phyloP scores from a whole-genome alignment of 2,888 invertebrate genomes.

The Folsomia candida region DNA sequence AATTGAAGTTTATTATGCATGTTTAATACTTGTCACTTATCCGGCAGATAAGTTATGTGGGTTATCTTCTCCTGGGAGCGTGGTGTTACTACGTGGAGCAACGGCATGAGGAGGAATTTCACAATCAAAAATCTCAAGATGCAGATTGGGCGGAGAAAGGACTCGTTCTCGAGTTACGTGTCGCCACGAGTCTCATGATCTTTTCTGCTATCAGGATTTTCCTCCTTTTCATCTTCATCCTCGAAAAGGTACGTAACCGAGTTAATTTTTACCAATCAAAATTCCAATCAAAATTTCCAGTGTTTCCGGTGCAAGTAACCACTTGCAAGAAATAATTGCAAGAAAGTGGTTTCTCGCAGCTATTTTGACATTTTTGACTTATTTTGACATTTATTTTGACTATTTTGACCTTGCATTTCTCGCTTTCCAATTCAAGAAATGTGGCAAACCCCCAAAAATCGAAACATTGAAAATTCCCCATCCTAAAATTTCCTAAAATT shows the following conservation, averaged over 20 bases:
- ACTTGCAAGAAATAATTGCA: too few relatives aligned
- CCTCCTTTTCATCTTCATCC: background rate
- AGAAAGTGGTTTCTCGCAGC: too few relatives aligned
- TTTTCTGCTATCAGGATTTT: background rate
- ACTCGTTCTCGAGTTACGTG: background rate
- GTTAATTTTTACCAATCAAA: background rate
- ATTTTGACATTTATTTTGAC: background rate
- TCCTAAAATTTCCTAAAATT: background rate
- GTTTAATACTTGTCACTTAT: background rate
- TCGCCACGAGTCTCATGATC: background rate
- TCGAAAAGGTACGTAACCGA: background rate
- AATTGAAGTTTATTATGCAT: background rate
- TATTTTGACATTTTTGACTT: too few relatives aligned
- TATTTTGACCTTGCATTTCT: too few relatives aligned
- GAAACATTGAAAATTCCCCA: background rate
- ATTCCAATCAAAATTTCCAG: background rate
- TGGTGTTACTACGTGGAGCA: conserved; percentile 6
- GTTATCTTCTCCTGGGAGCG: background rate
- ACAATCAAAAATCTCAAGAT: conserved; percentile 2
- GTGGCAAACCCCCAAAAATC: too few relatives aligned
- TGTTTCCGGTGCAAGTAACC: too few relatives aligned
- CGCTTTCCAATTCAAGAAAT: too few relatives aligned
- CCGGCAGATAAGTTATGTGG: conserved; percentile 3
- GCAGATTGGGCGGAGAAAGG: background rate
- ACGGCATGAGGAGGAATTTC: conserved; percentile 7